Evolutionary conservation across 1,140 invertebrate genomes (phyloP).

Genomic region (Caenorhabditis latens): DNA sequence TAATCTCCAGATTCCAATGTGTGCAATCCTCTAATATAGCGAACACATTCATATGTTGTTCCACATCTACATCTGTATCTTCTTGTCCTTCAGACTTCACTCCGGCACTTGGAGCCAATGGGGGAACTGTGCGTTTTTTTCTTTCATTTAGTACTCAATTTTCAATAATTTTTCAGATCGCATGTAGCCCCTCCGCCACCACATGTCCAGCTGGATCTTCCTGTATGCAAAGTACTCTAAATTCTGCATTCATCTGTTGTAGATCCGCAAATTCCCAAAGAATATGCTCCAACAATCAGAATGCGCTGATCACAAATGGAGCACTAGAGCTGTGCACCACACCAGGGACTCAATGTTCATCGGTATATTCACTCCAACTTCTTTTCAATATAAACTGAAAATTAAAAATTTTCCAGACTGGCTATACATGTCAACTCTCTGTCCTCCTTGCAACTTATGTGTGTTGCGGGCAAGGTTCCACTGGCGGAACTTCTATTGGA

Average conservation of each 20-base stretch:
- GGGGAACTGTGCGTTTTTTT: not conserved
- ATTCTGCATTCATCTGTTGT: constrained; percentile 27
- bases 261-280: constrained; percentile 3
- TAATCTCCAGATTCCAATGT: not conserved
- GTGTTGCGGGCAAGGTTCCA: constrained; percentile 25
- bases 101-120: not conserved
- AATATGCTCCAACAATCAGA: constrained; percentile 19
- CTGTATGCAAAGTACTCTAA: constrained; percentile 30
- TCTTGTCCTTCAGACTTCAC: constrained; percentile 29
- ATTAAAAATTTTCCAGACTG: not conserved
- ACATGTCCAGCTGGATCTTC: constrained; percentile 17
- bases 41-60: constrained; percentile 5
- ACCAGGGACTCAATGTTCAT: constrained; percentile 30
- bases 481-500: not conserved
- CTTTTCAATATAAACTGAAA: not conserved
- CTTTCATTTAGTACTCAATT: not conserved
- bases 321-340: constrained; percentile 36
- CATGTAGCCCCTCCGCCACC: constrained; percentile 23
- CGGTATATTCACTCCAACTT: not conserved
- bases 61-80: not conserved
- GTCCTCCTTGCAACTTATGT: constrained; percentile 19
- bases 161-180: not conserved
- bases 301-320: constrained; percentile 35
- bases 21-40: constrained; percentile 21
- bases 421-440: constrained; percentile 7